These are phyloP conservation scores for Rhorus exstirpatorius DNA, from an alignment of 2,888 invertebrate genomes.

Conservation along the genomic window DNA sequence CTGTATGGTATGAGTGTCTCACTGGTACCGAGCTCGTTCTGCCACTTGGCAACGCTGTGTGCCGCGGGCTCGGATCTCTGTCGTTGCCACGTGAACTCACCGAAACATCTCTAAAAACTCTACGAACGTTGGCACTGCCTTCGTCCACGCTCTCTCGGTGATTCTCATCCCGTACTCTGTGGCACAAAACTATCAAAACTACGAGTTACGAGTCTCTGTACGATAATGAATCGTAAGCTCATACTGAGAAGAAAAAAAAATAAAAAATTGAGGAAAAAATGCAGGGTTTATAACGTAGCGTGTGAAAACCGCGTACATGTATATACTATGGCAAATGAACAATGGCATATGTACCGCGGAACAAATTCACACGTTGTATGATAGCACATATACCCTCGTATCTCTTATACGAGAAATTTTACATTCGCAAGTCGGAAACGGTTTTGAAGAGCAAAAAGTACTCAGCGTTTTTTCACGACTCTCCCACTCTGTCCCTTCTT, in stretches of 20 bases:
- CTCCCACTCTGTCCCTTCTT: neutral
- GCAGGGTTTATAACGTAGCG: too few species aligned
- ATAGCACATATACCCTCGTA: neutral
- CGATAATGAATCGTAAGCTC: too few species aligned
- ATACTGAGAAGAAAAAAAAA: conserved; percentile 1
- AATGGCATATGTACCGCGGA: conserved; percentile 52
- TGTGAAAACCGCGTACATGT: conserved; percentile 10
- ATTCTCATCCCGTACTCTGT: conserved; percentile 59
- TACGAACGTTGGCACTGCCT: conserved; percentile 60
- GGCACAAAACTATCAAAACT: conserved; percentile 31
- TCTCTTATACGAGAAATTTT: neutral
- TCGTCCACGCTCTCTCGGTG: conserved; percentile 48
- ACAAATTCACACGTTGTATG: conserved; percentile 35
- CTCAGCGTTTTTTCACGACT: neutral
- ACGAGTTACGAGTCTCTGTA: neutral
- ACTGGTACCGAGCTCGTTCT: conserved; percentile 1
- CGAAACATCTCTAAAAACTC: conserved; percentile 69
- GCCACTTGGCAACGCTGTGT: conserved; percentile 70
- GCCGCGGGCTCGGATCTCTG: conserved; percentile 69
- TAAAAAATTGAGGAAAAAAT: neutral
- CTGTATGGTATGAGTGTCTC: neutral
- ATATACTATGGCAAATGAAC: conserved; percentile 33
- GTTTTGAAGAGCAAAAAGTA: conserved; percentile 1
- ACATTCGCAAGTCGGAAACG: neutral
- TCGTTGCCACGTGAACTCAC: conserved; percentile 74